Percentiles rank a stretch among this genome's conserved stretches.
These are phyloP conservation scores for Opisthocomus hoazin DNA, from an alignment of 2,113 vertebrate species.

Conservation along the genomic window DNA sequence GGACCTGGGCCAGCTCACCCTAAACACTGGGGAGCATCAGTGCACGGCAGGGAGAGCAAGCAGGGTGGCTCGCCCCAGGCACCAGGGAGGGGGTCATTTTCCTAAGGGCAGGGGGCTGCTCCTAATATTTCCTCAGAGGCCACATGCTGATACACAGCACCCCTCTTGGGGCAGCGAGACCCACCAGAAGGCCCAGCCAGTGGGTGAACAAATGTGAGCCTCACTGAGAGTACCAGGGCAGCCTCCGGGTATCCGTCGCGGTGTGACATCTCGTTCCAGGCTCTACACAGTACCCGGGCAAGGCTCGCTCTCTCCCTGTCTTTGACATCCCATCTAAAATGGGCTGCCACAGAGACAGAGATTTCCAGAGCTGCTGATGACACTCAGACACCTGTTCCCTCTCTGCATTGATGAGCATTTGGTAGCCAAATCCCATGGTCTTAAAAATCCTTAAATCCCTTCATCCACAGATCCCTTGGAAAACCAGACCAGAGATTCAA, in stretches of 20 bases:
- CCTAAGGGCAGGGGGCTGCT: background rate
- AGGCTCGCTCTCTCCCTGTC: background rate
- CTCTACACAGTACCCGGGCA: background rate
- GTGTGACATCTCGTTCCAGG: background rate
- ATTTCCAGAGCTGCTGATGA: background rate
- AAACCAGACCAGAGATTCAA: background rate
- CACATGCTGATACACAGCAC: background rate
- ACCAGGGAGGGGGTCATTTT: background rate
- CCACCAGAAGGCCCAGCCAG: background rate
- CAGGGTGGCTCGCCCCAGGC: accelerated
- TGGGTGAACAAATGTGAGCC: background rate
- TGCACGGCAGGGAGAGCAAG: accelerated
- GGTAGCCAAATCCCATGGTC: background rate
- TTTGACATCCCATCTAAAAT: background rate
- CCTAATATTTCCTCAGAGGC: background rate
- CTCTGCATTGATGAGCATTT: background rate
- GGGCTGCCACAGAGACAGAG: background rate
- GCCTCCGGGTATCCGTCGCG: accelerated
- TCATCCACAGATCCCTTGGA: background rate
- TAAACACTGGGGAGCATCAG: background rate
- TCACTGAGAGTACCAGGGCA: background rate
- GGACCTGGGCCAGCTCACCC: background rate
- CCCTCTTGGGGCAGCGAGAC: accelerated
- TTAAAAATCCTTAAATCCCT: slow-evolving; percentile 16
- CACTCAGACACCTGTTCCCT: background rate